Evolutionary conservation across 1,140 invertebrate species (phyloP), one percentile per base, ranked within the genome.

Genomic region (Aphelenchoides avenae): DNA sequence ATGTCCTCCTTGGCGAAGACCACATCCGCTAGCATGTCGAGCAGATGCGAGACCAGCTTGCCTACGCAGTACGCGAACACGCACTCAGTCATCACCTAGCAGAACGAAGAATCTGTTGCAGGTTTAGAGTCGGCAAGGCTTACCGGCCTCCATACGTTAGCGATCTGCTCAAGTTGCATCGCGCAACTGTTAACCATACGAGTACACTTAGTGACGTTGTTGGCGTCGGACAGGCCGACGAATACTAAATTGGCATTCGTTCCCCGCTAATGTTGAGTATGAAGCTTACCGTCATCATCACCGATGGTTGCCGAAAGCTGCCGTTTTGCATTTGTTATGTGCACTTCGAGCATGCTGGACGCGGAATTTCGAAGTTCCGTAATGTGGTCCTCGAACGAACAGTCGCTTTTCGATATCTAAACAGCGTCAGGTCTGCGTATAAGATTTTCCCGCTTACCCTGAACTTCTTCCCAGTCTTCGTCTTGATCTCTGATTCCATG

Each of bases 141-240:
- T 33, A 58, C 56, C 42, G 64, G 43, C 18, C n/a, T n/a, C 61
- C 61, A 64, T 43, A 64, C 63, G 15, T 11, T 22, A 9, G 42
- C 20, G 18, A 66, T 40, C 31, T 67, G 61, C 15, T 66, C 43
- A 5, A 64, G 31, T 64, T 64, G 63, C 40, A 64, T 62, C n/a
- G 39, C 24, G 52, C 63, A 64, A 29, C 22, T 37, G 20, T 67
- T 64, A 20, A 64, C 29, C 15, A 46, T 24, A n/a, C 48, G 46
- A 13, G 52, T 36, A 36, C 56, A 68, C 15, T 3, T 15, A 18
- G 39, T 68, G n/a, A 56, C 29, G n/a, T 26, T 13, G n/a, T 41
- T 42, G 40, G 53, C 56, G 26, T 58, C 26, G 33, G 24, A 11
- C 24, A 58, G 37, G 22, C 40, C 34, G 1, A 48, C 22, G 36